Evolutionary conservation across 1,140 invertebrate species (phyloP).

Genomic region (Lutraria rhynchaena): DNA sequence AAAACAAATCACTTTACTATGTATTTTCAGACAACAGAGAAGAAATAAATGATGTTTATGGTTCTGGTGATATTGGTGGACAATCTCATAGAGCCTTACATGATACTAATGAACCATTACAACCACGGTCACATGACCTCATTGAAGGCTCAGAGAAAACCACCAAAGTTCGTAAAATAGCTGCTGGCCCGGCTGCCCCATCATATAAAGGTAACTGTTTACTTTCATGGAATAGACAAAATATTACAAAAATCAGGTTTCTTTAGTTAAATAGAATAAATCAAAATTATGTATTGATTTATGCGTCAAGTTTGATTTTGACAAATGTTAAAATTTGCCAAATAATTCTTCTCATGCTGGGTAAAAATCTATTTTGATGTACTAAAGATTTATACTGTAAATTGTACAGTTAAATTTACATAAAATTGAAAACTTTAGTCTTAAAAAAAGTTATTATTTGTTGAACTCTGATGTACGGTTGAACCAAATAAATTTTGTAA

Average conservation of each 20-base stretch:
- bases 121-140: slow-evolving; percentile 49
- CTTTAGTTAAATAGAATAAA: neutral
- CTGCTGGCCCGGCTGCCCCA: slow-evolving; percentile 71
- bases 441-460: too few relatives aligned
- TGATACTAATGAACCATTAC: slow-evolving; percentile 64
- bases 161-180: slow-evolving; percentile 73
- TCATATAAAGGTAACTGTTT: slow-evolving; percentile 74
- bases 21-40: slow-evolving; percentile 63
- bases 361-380: too few relatives aligned
- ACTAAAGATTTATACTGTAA: too few relatives aligned
- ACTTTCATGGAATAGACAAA: neutral
- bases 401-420: too few relatives aligned
- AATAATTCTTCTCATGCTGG: too few relatives aligned
- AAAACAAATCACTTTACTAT: neutral
- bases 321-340: too few relatives aligned
- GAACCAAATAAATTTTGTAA: too few relatives aligned
- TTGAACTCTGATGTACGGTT: too few relatives aligned
- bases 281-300: neutral
- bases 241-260: neutral
- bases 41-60: too few relatives aligned
- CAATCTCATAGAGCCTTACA: slow-evolving; percentile 57
- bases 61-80: slow-evolving; percentile 36
- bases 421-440: too few relatives aligned
- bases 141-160: slow-evolving; percentile 62
- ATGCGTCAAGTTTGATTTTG: too few relatives aligned